Conservation (phyloP, 2,797 vertebrate genomes). For the Cirrhinus molitorella region DNA sequence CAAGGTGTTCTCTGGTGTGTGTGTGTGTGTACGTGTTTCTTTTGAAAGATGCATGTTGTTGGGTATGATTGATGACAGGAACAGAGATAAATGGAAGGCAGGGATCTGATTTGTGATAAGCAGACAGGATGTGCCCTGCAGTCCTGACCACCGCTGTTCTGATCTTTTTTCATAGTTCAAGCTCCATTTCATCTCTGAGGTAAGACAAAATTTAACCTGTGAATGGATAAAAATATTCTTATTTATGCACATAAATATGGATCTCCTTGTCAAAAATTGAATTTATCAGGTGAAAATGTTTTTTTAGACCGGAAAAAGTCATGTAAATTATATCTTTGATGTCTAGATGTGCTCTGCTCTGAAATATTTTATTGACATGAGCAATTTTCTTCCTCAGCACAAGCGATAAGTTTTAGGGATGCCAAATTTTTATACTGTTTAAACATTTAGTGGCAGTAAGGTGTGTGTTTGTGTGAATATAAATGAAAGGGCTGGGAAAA, state of each 20-base stretch:
- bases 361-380: background rate
- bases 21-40: background rate
- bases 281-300: conserved; percentile 2
- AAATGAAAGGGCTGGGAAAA: background rate
- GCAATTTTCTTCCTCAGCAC: background rate
- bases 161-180: conserved; percentile 25
- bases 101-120: conserved; percentile 51
- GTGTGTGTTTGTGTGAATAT: background rate
- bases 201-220: background rate
- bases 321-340: background rate
- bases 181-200: background rate
- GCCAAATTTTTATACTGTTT: background rate
- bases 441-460: background rate
- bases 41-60: conserved; percentile 32
- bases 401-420: background rate
- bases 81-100: conserved; percentile 41
- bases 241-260: conserved; percentile 9
- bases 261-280: background rate
- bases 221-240: background rate
- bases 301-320: background rate
- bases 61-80: conserved; percentile 42
- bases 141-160: conserved; percentile 30
- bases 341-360: background rate
- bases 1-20: conserved; percentile 18
- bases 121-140: conserved; percentile 10